Evolutionary conservation across 2,888 invertebrate genomes (phyloP).

Genomic region (Saturnia japonica): DNA sequence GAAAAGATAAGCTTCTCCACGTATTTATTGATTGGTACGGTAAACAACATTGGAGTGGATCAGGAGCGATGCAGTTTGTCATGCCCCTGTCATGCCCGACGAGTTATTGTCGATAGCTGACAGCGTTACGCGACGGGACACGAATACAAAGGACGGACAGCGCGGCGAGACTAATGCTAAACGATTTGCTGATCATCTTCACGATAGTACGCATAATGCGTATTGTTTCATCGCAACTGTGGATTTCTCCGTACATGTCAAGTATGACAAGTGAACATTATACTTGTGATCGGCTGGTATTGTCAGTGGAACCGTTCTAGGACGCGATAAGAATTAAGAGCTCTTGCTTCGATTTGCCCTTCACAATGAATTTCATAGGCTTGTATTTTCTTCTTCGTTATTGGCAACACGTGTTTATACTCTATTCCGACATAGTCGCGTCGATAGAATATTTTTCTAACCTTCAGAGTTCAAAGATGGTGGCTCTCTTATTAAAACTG

Average conservation of each 20-base stretch:
- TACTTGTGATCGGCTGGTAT: conserved; percentile 2
- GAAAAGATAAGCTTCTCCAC: background rate
- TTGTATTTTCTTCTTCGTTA: background rate
- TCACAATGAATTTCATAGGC: background rate
- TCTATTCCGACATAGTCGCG: background rate
- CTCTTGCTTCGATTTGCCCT: background rate
- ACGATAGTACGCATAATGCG: conserved; percentile 9
- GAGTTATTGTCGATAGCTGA: conserved; percentile 11
- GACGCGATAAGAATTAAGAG: background rate
- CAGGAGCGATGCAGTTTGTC: background rate
- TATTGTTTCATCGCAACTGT: conserved; percentile 10
- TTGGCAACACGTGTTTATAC: background rate
- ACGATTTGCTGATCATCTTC: conserved; percentile 7
- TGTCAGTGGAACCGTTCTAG: background rate
- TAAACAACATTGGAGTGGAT: background rate
- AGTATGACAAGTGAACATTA: background rate
- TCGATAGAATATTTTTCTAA: too few relatives aligned
- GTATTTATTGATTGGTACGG: background rate
- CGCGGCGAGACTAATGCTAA: conserved; percentile 11
- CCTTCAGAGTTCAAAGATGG: too few relatives aligned
- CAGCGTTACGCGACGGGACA: conserved; percentile 7
- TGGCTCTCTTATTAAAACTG: too few relatives aligned
- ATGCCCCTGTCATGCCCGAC: conserved; percentile 1
- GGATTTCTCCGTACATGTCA: background rate
- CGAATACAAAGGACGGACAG: conserved; percentile 5